Conservation (phyloP, 2,797 vertebrate genomes). For the Silurus aristotelis region DNA sequence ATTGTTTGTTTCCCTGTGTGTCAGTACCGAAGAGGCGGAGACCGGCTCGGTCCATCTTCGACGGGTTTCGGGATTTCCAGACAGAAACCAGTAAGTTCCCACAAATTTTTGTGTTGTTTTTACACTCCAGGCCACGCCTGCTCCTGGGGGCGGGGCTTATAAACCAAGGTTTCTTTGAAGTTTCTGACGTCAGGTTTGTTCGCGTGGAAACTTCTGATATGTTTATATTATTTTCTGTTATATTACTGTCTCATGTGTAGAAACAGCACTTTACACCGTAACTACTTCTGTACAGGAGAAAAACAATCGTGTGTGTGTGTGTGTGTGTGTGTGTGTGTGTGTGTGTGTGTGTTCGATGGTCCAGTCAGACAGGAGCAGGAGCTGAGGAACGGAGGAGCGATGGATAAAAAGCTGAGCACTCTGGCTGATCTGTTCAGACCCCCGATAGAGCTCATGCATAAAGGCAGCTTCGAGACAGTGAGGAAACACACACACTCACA, state of each 20-base stretch:
- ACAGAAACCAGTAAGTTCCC: conserved; percentile 91
- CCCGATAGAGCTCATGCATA: conserved; percentile 99
- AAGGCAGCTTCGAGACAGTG: conserved; percentile 99
- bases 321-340: background rate
- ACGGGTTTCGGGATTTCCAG: conserved; percentile 98
- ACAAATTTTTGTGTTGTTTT: background rate
- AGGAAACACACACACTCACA: conserved; percentile 55
- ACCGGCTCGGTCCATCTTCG: conserved; percentile 97
- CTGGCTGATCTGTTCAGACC: conserved; percentile 97
- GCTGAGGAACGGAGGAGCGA: conserved; percentile 92
- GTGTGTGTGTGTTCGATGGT: background rate
- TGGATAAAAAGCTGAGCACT: conserved; percentile 98
- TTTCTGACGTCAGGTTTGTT: background rate
- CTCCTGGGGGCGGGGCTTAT: background rate
- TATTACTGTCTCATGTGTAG: background rate
- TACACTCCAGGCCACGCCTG: too few relatives aligned
- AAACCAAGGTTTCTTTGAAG: too few relatives aligned
- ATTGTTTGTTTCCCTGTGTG: background rate
- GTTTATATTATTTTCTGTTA: too few relatives aligned
- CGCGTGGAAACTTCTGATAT: background rate
- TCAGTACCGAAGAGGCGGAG: conserved; percentile 94
- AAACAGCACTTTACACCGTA: background rate
- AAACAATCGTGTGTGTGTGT: background rate
- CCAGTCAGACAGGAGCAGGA: conserved; percentile 98
- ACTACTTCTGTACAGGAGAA: too few relatives aligned